Percentiles rank a stretch among this genome's conserved stretches.
Evolutionary conservation across 92 coral and sea anemone species (phyloP).

Genomic region (Ricordea florida): DNA sequence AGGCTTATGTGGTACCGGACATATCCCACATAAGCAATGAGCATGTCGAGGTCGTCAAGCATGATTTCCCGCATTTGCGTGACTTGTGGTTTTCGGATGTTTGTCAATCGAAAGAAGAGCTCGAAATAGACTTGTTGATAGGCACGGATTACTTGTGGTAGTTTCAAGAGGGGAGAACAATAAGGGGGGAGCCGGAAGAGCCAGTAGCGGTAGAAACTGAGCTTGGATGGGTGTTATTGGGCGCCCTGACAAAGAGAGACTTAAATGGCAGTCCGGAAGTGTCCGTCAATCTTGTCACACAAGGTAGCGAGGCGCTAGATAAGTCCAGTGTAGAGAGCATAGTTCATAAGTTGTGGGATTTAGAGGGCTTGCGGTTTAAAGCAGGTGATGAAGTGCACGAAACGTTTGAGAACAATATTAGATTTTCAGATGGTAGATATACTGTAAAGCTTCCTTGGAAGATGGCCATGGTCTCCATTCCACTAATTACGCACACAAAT

Average conservation of each 20-base stretch:
- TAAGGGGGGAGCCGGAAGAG: constrained; percentile 33
- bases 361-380: constrained; percentile 30
- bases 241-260: background rate
- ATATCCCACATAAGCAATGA: constrained; percentile 48
- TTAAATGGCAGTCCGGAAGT: background rate
- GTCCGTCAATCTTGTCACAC: constrained; percentile 12
- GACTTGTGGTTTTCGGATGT: constrained; percentile 58
- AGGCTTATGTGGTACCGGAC: constrained; percentile 64
- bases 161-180: constrained; percentile 17
- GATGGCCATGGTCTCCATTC: constrained; percentile 5
- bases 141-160: constrained; percentile 71
- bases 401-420: constrained; percentile 4
- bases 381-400: constrained; percentile 39
- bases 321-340: constrained; percentile 12
- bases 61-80: constrained; percentile 34
- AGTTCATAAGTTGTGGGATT: constrained; percentile 55
- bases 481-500: constrained; percentile 6
- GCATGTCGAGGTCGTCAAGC: constrained; percentile 33
- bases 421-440: constrained; percentile 7
- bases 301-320: background rate
- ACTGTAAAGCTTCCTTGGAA: constrained; percentile 30
- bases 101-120: constrained; percentile 14
- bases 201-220: constrained; percentile 38
- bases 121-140: constrained; percentile 52
- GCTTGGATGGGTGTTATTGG: constrained; percentile 38